Conservation (phyloP, 1,140 invertebrate species). For the Philotrypesis tridentata region DNA sequence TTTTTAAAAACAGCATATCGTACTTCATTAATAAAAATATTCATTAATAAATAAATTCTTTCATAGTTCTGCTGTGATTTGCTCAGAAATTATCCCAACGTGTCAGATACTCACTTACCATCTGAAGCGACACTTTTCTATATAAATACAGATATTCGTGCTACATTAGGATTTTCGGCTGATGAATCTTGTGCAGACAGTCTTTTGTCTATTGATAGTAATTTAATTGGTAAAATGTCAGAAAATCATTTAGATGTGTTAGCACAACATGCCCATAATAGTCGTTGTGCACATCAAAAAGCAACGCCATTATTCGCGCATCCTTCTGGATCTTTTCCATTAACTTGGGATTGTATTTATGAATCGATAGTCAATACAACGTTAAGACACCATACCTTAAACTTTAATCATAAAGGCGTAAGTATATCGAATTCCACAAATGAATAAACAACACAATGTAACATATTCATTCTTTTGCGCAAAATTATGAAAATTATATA, state of each 20-base stretch:
- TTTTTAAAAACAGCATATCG: too few relatives aligned
- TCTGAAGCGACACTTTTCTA: background rate
- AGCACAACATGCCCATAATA: background rate
- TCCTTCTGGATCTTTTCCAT: background rate
- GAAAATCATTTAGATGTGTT: background rate
- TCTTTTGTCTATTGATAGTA: background rate
- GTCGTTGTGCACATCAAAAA: constrained; percentile 8
- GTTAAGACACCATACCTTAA: background rate
- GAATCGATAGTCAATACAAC: constrained; percentile 13
- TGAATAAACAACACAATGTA: too few relatives aligned
- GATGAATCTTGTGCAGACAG: background rate
- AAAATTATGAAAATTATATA: background rate
- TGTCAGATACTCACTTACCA: background rate
- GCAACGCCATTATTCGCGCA: background rate
- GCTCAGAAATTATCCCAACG: background rate
- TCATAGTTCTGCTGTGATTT: background rate
- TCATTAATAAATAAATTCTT: background rate
- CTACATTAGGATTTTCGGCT: background rate
- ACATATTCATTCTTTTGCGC: too few relatives aligned
- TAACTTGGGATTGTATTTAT: constrained; percentile 2
- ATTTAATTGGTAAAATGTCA: background rate
- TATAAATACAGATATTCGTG: background rate
- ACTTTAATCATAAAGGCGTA: background rate
- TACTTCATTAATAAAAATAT: background rate
- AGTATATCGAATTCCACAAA: too few relatives aligned